These are phyloP conservation scores for Lepidurus couesii DNA, from an alignment of 1,140 invertebrate genomes.

Conservation along the genomic window DNA sequence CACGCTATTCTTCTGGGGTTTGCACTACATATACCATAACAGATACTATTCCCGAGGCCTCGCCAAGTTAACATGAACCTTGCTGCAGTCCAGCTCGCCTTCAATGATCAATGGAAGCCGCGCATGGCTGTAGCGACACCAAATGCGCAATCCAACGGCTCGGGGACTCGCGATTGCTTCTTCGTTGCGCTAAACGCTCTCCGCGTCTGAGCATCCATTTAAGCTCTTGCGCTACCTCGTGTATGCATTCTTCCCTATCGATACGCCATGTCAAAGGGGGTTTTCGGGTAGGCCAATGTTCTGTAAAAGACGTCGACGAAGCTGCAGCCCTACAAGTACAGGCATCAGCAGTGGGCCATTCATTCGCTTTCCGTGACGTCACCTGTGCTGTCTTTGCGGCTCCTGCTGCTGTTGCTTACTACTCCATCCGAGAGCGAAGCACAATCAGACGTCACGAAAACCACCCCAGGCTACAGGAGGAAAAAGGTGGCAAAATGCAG, in stretches of 20 bases:
- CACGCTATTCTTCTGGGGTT: not conserved
- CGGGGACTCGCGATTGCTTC: not conserved
- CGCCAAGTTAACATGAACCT: not conserved
- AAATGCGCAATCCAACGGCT: not conserved
- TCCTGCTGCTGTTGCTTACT: not conserved
- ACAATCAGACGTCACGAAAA: not conserved
- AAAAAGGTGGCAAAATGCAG: not conserved
- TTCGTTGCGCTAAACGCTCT: not conserved
- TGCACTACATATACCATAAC: constrained; percentile 4
- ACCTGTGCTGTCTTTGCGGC: not conserved
- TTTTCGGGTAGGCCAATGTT: not conserved
- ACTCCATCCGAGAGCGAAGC: not conserved
- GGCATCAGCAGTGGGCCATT: not conserved
- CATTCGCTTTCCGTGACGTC: not conserved
- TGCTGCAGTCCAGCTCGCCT: constrained; percentile 12
- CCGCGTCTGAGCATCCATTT: too few relatives aligned
- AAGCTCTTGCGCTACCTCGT: too few relatives aligned
- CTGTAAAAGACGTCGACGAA: not conserved
- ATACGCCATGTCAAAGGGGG: constrained; percentile 18
- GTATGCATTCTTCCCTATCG: not conserved
- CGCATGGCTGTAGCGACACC: not conserved
- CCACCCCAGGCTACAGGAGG: not conserved
- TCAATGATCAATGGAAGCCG: constrained; percentile 17
- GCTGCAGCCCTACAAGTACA: not conserved
- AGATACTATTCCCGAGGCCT: constrained; percentile 8